Evolutionary conservation across 2,888 invertebrate genomes (phyloP).

Genomic region (Phortica magna): DNA sequence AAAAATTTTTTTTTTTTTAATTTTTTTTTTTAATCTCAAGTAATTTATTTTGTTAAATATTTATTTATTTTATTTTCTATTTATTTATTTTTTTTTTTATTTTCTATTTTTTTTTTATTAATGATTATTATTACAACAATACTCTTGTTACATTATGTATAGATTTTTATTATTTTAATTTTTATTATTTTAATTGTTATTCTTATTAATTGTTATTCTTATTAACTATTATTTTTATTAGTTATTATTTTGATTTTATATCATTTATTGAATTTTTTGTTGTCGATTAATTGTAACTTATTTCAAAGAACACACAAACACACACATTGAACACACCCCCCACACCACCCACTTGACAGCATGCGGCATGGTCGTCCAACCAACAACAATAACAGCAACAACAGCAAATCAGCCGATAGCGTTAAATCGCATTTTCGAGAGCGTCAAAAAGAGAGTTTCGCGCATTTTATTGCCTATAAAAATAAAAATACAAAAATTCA

Average conservation of each 20-base stretch:
- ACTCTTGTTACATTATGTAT: background rate
- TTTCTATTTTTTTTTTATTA: background rate
- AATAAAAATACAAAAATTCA: background rate
- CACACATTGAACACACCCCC: background rate
- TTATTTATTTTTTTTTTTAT: background rate
- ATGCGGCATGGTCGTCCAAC: background rate
- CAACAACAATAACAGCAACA: background rate
- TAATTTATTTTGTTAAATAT: background rate
- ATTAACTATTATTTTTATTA: background rate
- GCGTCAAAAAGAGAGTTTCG: slow-evolving; percentile 34
- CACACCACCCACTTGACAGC: background rate
- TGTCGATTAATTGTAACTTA: background rate
- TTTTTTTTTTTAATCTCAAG: background rate
- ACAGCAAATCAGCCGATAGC: slow-evolving; percentile 13
- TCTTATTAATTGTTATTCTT: background rate
- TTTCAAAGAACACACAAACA: background rate
- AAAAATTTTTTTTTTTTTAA: background rate
- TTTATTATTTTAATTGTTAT: background rate
- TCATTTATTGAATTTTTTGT: background rate
- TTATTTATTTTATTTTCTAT: background rate
- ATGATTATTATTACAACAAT: background rate
- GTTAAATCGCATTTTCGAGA: slow-evolving; percentile 33
- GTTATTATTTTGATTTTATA: background rate
- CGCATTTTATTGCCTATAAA: slow-evolving; percentile 23
- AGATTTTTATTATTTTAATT: background rate